Percentiles rank a stretch among this genome's conserved stretches.
Evolutionary conservation across 1,140 invertebrate species (phyloP).

Genomic region (Neodiprion virginianus): DNA sequence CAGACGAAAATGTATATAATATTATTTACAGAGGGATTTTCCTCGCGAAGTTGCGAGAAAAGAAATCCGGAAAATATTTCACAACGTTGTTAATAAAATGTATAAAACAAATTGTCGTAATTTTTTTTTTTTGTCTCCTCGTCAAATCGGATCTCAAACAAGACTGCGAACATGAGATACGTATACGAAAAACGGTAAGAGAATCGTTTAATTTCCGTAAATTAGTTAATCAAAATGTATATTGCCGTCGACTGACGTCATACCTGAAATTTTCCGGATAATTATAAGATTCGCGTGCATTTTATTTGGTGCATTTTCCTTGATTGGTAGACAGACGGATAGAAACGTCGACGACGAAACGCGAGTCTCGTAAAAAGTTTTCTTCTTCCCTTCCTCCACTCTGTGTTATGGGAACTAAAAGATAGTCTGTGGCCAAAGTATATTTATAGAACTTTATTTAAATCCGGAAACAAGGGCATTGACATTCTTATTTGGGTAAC

Average conservation of each 20-base stretch:
- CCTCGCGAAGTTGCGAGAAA: too few species aligned
- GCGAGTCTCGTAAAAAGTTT: neutral
- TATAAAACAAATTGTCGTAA: too few species aligned
- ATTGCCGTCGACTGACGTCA: constrained; percentile 16
- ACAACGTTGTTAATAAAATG: too few species aligned
- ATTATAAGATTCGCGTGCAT: too few species aligned
- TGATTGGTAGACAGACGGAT: too few species aligned
- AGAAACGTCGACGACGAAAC: too few species aligned
- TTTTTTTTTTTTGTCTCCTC: too few species aligned
- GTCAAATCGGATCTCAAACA: neutral
- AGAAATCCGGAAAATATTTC: too few species aligned
- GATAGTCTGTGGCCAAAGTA: constrained; percentile 33
- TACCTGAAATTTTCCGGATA: too few species aligned
- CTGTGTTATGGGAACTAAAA: constrained; percentile 44
- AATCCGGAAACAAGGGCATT: constrained; percentile 55
- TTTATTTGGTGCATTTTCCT: too few species aligned
- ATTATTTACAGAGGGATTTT: too few species aligned
- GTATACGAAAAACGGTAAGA: constrained; percentile 11
- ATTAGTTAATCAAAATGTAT: constrained; percentile 36
- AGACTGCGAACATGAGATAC: neutral
- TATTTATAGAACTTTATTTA: constrained; percentile 54
- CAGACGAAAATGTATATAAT: too few species aligned
- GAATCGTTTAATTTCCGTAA: constrained; percentile 31
- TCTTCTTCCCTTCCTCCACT: neutral
- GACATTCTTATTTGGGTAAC: constrained; percentile 47